Evolutionary conservation across 2,888 invertebrate species (phyloP), one percentile per base, ranked within the genome.

Genomic region (Volucella zonaria): DNA sequence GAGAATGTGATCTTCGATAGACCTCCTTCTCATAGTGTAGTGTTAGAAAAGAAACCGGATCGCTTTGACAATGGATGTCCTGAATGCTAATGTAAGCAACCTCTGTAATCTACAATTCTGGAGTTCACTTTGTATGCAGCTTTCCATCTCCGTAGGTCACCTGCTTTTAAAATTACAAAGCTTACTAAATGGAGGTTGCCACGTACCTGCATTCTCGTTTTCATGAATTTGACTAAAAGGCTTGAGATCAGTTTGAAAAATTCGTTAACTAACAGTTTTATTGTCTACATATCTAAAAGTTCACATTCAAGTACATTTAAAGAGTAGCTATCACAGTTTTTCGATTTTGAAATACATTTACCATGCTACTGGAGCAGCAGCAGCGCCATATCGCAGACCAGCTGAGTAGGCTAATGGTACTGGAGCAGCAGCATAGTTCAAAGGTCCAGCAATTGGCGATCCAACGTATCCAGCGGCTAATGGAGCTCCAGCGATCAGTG

Each of bases 381-480:
- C 76, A 64, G 82, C 51, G 14, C 77, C 83, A 64, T 83, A 83
- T 6, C 79, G 79, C 43, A 83, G 54, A 61, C 83, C 75, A 71
- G 75, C 83, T 47, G 78, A 45, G 15, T 85, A 85, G 8, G 85
- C 81, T 14, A 83, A 38, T 49, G 75, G 70, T 66, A 68, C 82
- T 31, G 79, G 54, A 12, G 74, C 75, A 40, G 71, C 78, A 23
- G 76, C 76, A 49, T 76, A 77, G 40, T 61, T 68, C 54, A 76
- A 42, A 3, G 81, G 71, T 1, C 62, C 62, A n/a, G 66, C 78
- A 2, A 71, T 18, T 42, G 79, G 79, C 18, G 79, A 49, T 40
- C 73, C 52, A 11, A 64, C 23, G 70, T 66, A 91, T 90, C 8
- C 91, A 87, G 67, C 78, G 18, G 73, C 56, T 40, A 70, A 10